phyloP scores from a whole-genome alignment of 2,888 invertebrate genomes.

The Chalcis sispes region DNA sequence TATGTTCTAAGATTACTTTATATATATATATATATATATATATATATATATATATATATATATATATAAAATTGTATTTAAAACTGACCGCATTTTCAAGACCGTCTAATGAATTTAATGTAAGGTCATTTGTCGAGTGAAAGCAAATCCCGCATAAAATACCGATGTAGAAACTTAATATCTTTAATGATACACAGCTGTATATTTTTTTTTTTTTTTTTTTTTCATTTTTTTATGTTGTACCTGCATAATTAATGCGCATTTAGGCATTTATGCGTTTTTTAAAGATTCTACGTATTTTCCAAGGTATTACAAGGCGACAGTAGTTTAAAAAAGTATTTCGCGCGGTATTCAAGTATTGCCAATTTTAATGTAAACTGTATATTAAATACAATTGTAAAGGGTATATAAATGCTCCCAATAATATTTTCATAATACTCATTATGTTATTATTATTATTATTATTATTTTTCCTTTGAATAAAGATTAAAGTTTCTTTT shows the following conservation, averaged over 20 bases:
- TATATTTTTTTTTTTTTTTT: no score
- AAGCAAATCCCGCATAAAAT: neutral
- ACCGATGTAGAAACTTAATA: constrained; percentile 12
- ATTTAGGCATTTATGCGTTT: constrained; percentile 1
- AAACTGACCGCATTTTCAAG: no score
- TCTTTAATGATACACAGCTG: no score
- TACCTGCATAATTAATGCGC: neutral
- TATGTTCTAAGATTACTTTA: no score
- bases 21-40: no score
- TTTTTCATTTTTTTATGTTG: constrained; percentile 7
- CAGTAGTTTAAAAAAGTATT: constrained; percentile 50
- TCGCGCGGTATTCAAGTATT: constrained; percentile 10
- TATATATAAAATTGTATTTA: no score
- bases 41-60: no score
- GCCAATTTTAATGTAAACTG: constrained; percentile 23
- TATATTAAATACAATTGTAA: constrained; percentile 31
- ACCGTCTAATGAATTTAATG: neutral
- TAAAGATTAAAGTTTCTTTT: neutral
- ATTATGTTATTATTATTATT: constrained; percentile 1
- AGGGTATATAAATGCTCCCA: constrained; percentile 5
- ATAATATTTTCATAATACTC: constrained; percentile 20
- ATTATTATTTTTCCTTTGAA: neutral
- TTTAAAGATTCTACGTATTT: constrained; percentile 39
- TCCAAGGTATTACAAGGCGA: constrained; percentile 60
- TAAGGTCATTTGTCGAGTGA: neutral